These are phyloP conservation scores for Danionella cerebrum DNA, from an alignment of 2,113 vertebrate species.

Conservation along the genomic window DNA sequence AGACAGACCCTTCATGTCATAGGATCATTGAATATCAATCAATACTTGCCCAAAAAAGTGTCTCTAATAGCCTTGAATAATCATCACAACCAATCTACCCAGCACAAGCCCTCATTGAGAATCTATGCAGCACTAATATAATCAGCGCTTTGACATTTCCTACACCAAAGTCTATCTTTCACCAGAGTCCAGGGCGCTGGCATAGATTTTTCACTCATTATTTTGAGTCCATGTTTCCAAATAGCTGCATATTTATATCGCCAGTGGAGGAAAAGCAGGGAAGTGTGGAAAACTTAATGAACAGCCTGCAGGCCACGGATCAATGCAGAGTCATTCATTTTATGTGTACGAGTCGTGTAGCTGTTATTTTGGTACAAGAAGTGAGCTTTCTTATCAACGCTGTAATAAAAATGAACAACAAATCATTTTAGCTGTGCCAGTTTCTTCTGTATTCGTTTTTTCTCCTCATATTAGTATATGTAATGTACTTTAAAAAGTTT, in stretches of 20 bases:
- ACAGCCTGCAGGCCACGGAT: neutral
- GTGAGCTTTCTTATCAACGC: no score
- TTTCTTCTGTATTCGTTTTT: no score
- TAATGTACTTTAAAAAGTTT: no score
- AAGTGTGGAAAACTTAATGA: conserved; percentile 14
- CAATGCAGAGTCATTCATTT: conserved; percentile 3
- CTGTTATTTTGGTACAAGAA: conserved; percentile 1
- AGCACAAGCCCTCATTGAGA: conserved; percentile 3
- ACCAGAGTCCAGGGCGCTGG: neutral
- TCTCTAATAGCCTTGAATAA: conserved; percentile 40
- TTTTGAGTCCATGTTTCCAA: neutral
- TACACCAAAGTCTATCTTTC: neutral
- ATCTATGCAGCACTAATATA: neutral
- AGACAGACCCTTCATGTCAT: conserved; percentile 21
- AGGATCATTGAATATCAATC: conserved; percentile 47
- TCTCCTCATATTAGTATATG: no score
- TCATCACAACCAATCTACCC: conserved; percentile 18
- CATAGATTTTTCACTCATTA: neutral
- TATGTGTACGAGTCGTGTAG: neutral
- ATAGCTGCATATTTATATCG: neutral
- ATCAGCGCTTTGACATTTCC: conserved; percentile 17
- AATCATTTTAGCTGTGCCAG: no score
- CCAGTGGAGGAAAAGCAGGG: neutral
- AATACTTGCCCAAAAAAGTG: conserved; percentile 42
- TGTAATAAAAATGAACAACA: no score